Evolutionary conservation across 23 tunicate genomes (phyloP).

Genomic region (Pegea sp.): DNA sequence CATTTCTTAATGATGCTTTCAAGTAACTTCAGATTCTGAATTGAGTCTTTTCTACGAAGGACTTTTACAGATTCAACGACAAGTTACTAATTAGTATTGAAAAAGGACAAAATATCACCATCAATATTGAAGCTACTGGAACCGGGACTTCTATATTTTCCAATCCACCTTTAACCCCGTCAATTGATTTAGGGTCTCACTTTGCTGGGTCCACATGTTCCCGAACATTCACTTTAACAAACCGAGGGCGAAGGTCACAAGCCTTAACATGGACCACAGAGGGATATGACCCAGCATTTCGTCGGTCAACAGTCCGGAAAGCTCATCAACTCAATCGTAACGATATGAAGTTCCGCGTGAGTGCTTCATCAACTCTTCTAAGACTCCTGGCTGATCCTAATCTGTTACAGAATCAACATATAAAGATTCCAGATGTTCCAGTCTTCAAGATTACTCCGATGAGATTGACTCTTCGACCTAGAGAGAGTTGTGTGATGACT

Average conservation of each 20-base stretch:
- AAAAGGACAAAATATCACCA: conserved; percentile 58
- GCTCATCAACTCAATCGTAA: conserved; percentile 6
- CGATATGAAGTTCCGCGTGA: conserved; percentile 52
- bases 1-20: conserved; percentile 58
- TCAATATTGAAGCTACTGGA: conserved; percentile 63
- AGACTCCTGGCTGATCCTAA: no score
- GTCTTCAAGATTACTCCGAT: conserved; percentile 51
- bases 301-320: conserved; percentile 3
- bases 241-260: conserved; percentile 76
- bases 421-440: conserved; percentile 26
- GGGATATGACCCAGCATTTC: conserved; percentile 18
- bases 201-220: conserved; percentile 43
- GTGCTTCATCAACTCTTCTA: background rate
- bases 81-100: conserved; percentile 52
- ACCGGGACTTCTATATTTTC: conserved; percentile 56
- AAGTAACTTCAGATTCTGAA: conserved; percentile 7
- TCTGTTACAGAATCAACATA: no score
- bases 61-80: conserved; percentile 43
- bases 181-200: conserved; percentile 69
- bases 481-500: conserved; percentile 36
- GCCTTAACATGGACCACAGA: conserved; percentile 75
- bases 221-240: conserved; percentile 54
- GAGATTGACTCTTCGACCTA: conserved; percentile 50
- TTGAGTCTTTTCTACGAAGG: background rate
- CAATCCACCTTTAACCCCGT: conserved; percentile 59